A percentile compares a stretch with the other conserved stretches of the same genome.
These are phyloP conservation scores for Hyposmocoma kahamanoa DNA, from an alignment of 1,140 invertebrate genomes.

Conservation along the genomic window DNA sequence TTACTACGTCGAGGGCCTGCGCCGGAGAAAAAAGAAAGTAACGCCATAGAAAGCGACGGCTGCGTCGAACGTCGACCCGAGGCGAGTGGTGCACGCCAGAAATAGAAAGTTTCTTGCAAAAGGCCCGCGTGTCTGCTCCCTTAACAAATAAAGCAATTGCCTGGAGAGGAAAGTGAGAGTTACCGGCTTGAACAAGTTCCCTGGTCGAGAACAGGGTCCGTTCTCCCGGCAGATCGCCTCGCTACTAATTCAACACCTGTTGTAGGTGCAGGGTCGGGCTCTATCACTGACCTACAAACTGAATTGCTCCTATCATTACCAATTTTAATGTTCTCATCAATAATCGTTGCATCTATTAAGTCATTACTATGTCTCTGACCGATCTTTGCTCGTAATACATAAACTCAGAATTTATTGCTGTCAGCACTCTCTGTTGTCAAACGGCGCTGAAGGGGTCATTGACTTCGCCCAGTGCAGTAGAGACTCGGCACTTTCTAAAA, in stretches of 20 bases:
- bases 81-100: constrained; percentile 50
- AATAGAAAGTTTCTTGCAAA: constrained; percentile 67
- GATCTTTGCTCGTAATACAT: neutral
- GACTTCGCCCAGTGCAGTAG: constrained; percentile 42
- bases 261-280: too few relatives aligned
- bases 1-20: constrained; percentile 23
- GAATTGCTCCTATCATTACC: constrained; percentile 45
- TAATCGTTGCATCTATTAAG: neutral
- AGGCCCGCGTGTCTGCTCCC: constrained; percentile 44
- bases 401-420: neutral
- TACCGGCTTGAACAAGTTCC: constrained; percentile 52
- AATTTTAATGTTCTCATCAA: neutral
- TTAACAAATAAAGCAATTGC: constrained; percentile 64
- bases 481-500: constrained; percentile 63
- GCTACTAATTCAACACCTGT: constrained; percentile 18
- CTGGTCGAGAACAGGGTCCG: constrained; percentile 23
- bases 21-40: constrained; percentile 59
- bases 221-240: constrained; percentile 10
- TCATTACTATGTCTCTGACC: neutral
- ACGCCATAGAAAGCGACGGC: constrained; percentile 57
- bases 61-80: constrained; percentile 51
- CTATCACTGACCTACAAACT: constrained; percentile 55
- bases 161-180: constrained; percentile 62
- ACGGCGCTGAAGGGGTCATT: constrained; percentile 35
- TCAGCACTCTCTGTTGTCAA: constrained; percentile 7